Evolutionary conservation across 2,113 vertebrate species (phyloP).

Genomic region (Monopterus albus): DNA sequence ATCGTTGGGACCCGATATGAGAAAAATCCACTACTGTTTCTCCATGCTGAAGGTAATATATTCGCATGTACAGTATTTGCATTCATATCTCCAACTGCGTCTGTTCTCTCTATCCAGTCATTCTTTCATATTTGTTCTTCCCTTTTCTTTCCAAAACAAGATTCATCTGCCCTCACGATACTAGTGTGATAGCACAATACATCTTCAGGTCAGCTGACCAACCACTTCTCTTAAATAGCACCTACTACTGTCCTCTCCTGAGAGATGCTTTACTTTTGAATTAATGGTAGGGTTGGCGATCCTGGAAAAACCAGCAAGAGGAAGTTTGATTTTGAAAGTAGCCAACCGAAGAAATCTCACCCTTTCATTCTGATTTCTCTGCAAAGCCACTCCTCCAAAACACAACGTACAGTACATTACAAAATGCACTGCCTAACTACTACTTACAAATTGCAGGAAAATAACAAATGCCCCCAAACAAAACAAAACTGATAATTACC

Average conservation of each 20-base stretch:
- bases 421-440: too few species aligned
- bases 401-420: too few species aligned
- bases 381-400: too few species aligned
- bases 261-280: background rate
- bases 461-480: too few species aligned
- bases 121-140: background rate
- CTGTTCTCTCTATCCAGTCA: background rate
- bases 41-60: conserved; percentile 87
- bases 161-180: background rate
- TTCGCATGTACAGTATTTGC: background rate
- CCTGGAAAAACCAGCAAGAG: too few species aligned
- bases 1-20: conserved; percentile 91
- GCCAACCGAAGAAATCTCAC: too few species aligned
- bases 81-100: background rate
- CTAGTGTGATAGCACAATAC: background rate
- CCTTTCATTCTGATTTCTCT: too few species aligned
- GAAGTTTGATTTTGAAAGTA: too few species aligned
- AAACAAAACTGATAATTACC: too few species aligned
- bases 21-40: conserved; percentile 92
- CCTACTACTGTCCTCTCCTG: conserved; percentile 10
- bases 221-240: conserved; percentile 14
- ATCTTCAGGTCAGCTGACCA: conserved; percentile 17
- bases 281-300: too few species aligned
- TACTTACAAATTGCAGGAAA: too few species aligned
- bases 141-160: background rate